Evolutionary conservation across 2,113 vertebrate species (phyloP).

Genomic region (Entomyzon cyanotis): DNA sequence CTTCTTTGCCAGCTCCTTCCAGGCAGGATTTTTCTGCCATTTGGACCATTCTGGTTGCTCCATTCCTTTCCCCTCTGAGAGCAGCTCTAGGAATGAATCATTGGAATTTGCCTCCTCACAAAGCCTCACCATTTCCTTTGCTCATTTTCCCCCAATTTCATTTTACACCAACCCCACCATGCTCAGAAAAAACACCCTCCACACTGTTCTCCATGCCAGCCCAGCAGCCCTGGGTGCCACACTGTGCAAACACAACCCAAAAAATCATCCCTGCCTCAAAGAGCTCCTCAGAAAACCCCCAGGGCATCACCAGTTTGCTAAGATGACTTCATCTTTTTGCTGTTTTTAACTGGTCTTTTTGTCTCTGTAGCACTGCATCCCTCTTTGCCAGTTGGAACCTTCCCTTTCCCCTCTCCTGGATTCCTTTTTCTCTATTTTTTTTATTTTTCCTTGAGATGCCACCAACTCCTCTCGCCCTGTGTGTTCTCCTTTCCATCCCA

Average conservation of each 20-base stretch:
- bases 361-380: background rate
- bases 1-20: background rate
- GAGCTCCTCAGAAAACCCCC: background rate
- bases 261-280: background rate
- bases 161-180: background rate
- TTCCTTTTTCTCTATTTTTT: background rate
- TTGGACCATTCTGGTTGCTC: background rate
- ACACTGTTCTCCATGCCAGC: background rate
- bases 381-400: background rate
- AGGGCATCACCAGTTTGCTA: background rate
- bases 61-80: background rate
- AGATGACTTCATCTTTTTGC: background rate
- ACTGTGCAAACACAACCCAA: background rate
- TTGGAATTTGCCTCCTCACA: background rate
- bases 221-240: background rate
- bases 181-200: background rate
- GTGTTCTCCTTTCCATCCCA: background rate
- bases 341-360: constrained; percentile 39
- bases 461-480: background rate
- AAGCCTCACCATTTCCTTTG: background rate
- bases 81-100: background rate
- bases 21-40: background rate
- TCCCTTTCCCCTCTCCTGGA: background rate
- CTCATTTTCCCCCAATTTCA: background rate
- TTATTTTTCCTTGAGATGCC: background rate